Evolutionary conservation across 2,797 vertebrate species (phyloP), one percentile per base, ranked within the genome.

Genomic region (Chaenodraco wilsoni): DNA sequence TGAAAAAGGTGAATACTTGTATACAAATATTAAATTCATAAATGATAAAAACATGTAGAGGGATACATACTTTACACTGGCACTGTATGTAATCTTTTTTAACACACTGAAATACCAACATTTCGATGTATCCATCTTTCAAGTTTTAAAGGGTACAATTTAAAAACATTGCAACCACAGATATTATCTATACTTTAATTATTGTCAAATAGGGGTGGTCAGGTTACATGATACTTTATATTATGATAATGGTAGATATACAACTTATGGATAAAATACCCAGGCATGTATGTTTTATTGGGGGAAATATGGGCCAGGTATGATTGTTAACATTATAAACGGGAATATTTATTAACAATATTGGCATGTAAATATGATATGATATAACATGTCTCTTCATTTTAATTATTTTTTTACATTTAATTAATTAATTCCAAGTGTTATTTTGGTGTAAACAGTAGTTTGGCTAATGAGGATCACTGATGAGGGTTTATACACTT

Each of bases 401-500:
- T 70, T 52, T n/a, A 50, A 33, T 37, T 2, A 9, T 37, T 9
- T 9, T 37, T 37, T 21, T n/a, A 1, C 31, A 48, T 59, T 16
- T 23, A 15, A 77, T 60, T 13, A 23, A 23, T 71, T 43, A 5
- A 55, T 45, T 50, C 1, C 7, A 3, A 59, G 9, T 56, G 23
- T 12, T 67, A 16, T 58, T 50, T 74, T 69, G 41, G 37, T 56
- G 45, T 67, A 56, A 69, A 56, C 7, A 43, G 45, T 75, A 50
- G 33, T 58, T 69, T 62, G 55, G 12, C 41, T 71, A 64, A 73
- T 69, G 44, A 76, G 16, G 15, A 67, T 19, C 14, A 41, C 60
- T 64, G 56, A 60, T 58, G 51, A 76, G 21, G 50, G 46, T 48
- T 79, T 50, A 64, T 71, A 48, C 58, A 40, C 40, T 72, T 79